Evolutionary conservation across 2,797 vertebrate genomes (phyloP).

Genomic region (Fistularia commersonii): DNA sequence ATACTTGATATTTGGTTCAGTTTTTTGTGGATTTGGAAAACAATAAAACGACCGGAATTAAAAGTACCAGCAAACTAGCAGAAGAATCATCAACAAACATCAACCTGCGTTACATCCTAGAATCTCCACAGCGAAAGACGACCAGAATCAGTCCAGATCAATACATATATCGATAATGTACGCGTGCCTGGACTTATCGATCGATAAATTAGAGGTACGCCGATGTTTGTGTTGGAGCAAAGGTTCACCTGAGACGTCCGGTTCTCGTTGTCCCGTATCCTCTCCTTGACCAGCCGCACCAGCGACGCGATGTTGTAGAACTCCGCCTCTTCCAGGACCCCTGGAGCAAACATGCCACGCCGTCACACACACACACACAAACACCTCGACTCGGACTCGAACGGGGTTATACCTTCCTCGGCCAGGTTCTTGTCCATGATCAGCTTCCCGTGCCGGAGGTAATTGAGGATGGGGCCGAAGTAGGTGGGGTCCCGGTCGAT

Average conservation of each 20-base stretch:
- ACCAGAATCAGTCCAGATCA: no score
- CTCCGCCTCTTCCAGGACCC: slow-evolving; percentile 97
- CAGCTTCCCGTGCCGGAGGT: slow-evolving; percentile 92
- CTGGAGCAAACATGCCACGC: slow-evolving; percentile 55
- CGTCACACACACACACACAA: background rate
- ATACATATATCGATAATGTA: no score
- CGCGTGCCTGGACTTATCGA: no score
- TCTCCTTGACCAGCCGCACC: slow-evolving; percentile 93
- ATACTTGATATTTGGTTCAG: no score
- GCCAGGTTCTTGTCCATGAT: slow-evolving; percentile 94
- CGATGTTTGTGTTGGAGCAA: no score
- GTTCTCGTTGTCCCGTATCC: slow-evolving; percentile 97
- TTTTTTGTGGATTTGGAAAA: no score
- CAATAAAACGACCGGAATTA: no score
- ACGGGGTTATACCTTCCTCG: slow-evolving; percentile 82
- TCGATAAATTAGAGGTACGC: no score
- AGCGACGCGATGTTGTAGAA: slow-evolving; percentile 97
- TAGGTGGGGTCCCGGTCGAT: slow-evolving; percentile 95
- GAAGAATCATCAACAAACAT: no score
- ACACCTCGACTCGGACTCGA: background rate
- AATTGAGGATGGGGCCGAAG: slow-evolving; percentile 93
- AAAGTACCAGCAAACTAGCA: no score
- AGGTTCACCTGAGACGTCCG: slow-evolving; percentile 93
- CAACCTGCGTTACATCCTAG: no score
- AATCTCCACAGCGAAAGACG: no score